Evolutionary conservation across 35 echinoderm and acorn worm species (phyloP), one percentile per base, ranked within the genome.

Genomic region (Patiria miniata): DNA sequence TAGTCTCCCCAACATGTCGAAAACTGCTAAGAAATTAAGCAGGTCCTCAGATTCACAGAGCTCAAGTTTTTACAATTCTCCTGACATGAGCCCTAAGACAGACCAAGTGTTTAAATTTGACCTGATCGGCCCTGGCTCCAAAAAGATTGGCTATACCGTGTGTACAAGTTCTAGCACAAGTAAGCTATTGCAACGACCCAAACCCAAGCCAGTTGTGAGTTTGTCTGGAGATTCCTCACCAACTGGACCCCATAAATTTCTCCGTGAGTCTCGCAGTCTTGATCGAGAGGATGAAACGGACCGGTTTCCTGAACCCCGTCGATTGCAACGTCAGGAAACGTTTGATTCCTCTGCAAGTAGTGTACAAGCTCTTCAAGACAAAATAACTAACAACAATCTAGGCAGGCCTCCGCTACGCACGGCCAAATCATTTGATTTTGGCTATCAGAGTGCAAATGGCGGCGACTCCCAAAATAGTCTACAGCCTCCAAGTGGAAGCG

Each of bases 261-360:
- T 73, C 34, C 65, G 65, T 23, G 65, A 73, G 65, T 73, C 65
- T 73, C 65, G 65, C 34, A 73, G 65, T 73, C 65, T 73, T 1
- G 65, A 73, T 16, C 23, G 65, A 2, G 65, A 73, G 34, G 65
- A 73, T 73, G 65, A 73, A 16, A 73, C 65, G 65, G 65, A 73
- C 34, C 29, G 65, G 30, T 73, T 73, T 73, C 65, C 65, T 32
- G 65, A 73, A 34, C 65, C 65, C 8, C 65, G 65, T 12, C 65
- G 21, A 33, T 61, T 84, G 82, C 38, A 84, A n/a, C 28, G 82
- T 59, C 82, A 84, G 53, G 82, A 84, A 36, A 59, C 82, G 1
- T 53, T 59, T 84, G 82, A 84, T 29, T n/a, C 52, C 53, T 58
- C 82, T 54, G 82, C 57, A 15, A 53, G 57, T 34, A 52, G 39